Percentiles rank a stretch among this genome's conserved stretches.
phyloP scores from a whole-genome alignment of 2,113 vertebrate genomes.

The Nibea albiflora region DNA sequence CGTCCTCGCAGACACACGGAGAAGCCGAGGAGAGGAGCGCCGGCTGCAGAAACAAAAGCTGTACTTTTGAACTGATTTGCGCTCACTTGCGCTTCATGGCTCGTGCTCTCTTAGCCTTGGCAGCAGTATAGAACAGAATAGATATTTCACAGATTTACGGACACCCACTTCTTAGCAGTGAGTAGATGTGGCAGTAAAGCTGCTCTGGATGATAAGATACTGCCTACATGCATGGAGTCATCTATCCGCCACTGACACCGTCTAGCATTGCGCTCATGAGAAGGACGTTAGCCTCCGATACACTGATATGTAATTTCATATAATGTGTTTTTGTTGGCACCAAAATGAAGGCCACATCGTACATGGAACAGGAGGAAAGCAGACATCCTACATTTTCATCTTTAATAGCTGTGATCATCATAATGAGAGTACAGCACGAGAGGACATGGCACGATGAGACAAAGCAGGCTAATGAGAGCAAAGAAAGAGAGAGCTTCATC shows the following conservation, averaged over 20 bases:
- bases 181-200: constrained; percentile 24
- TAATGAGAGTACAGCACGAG: neutral
- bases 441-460: neutral
- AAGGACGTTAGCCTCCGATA: neutral
- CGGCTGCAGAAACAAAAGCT: neutral
- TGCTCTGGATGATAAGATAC: constrained; percentile 14
- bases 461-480: neutral
- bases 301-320: neutral
- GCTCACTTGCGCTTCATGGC: neutral
- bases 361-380: neutral
- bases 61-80: neutral
- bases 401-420: neutral
- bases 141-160: constrained; percentile 18
- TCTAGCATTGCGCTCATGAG: neutral
- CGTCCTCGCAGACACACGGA: neutral
- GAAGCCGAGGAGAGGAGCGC: neutral
- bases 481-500: neutral
- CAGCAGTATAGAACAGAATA: constrained; percentile 5
- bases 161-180: constrained; percentile 8
- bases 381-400: neutral
- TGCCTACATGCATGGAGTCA: constrained; percentile 8
- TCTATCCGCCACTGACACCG: neutral
- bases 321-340: neutral
- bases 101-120: neutral
- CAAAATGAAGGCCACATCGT: neutral